phyloP scores from a whole-genome alignment of 1,140 invertebrate genomes.

The Sycophila sp. region DNA sequence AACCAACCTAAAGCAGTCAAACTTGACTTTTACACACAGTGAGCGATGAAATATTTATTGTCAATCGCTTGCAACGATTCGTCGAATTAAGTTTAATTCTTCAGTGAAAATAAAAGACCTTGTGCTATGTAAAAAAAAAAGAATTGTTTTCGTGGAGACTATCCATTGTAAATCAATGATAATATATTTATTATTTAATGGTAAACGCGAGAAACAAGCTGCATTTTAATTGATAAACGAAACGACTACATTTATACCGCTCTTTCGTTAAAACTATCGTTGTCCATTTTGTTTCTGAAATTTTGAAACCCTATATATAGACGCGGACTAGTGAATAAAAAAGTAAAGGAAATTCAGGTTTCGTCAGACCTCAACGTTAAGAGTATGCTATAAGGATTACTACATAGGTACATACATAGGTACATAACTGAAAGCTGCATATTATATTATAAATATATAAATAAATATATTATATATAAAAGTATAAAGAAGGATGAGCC shows the following conservation, averaged over 20 bases:
- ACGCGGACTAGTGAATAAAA: slow-evolving; percentile 48
- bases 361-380: slow-evolving; percentile 63
- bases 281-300: slow-evolving; percentile 4
- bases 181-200: no score
- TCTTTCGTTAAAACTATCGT: not conserved
- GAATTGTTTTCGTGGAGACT: no score
- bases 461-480: slow-evolving; percentile 47
- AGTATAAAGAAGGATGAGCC: slow-evolving; percentile 55
- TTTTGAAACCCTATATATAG: slow-evolving; percentile 8
- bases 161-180: no score
- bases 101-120: no score
- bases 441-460: slow-evolving; percentile 45
- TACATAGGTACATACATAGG: slow-evolving; percentile 52
- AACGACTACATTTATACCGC: no score
- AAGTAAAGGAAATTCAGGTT: slow-evolving; percentile 58
- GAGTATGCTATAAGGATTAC: slow-evolving; percentile 48
- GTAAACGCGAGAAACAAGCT: no score
- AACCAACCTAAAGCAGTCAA: slow-evolving; percentile 16
- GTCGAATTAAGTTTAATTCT: not conserved
- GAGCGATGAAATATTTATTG: not conserved
- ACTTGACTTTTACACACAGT: slow-evolving; percentile 2
- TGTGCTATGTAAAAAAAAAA: no score
- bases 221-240: no score
- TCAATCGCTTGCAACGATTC: slow-evolving; percentile 15
- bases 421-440: slow-evolving; percentile 51